Conservation (phyloP, 1,140 invertebrate genomes). For the Drosophila tristis region DNA sequence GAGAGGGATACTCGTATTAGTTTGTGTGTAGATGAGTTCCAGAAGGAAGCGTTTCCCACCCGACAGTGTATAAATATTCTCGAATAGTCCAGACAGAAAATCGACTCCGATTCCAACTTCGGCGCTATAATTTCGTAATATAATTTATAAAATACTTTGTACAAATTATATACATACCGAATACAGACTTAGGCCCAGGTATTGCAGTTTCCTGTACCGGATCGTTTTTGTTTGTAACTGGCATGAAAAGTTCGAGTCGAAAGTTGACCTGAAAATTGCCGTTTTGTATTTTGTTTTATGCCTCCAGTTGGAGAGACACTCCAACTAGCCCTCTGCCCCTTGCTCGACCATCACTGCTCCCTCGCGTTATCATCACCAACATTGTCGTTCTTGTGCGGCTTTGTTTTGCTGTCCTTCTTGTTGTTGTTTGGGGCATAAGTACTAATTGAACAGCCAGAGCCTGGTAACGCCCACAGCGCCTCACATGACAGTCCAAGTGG, state of each 20-base stretch:
- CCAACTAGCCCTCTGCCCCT: not conserved
- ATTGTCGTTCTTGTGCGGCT: conserved; percentile 1
- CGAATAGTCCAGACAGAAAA: not conserved
- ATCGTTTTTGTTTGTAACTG: conserved; percentile 59
- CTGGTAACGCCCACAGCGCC: not conserved
- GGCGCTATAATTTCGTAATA: no score
- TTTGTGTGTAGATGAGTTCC: not conserved
- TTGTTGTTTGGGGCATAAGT: conserved; percentile 12
- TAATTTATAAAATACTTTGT: no score
- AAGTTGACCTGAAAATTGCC: conserved; percentile 73
- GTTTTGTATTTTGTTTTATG: conserved; percentile 34
- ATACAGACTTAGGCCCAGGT: no score
- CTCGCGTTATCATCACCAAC: conserved; percentile 26
- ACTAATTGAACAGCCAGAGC: conserved; percentile 45
- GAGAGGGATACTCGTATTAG: not conserved
- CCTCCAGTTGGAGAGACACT: not conserved
- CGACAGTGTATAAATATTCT: not conserved
- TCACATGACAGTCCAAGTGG: no score
- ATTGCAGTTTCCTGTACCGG: no score
- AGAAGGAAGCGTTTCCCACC: no score
- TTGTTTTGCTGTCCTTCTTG: not conserved
- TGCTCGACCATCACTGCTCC: not conserved
- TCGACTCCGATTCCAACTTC: no score
- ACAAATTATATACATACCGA: no score
- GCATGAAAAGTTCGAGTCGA: conserved; percentile 73